phyloP scores from a whole-genome alignment of 2,797 vertebrate genomes.

The Liasis olivaceus region DNA sequence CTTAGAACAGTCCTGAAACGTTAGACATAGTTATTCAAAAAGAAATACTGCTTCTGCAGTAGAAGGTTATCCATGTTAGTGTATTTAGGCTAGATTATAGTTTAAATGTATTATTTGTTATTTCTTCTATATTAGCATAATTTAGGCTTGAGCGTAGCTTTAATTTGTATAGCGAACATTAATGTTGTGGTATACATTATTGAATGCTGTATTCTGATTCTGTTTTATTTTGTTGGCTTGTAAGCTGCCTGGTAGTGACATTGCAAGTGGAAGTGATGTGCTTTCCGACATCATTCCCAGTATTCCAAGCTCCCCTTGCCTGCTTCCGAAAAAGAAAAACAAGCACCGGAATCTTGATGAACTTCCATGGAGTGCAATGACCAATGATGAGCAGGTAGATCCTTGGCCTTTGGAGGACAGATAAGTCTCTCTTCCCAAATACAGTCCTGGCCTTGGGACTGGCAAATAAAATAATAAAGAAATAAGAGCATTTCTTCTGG shows the following conservation, averaged over 20 bases:
- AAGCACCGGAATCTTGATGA: conserved; percentile 97
- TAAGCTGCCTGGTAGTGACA: conserved; percentile 96
- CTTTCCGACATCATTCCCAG: conserved; percentile 98
- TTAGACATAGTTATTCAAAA: background rate
- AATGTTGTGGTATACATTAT: background rate
- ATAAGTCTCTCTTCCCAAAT: background rate
- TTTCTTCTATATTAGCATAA: no score
- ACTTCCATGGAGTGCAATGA: conserved; percentile 98
- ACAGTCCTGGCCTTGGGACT: background rate
- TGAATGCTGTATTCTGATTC: conserved; percentile 31
- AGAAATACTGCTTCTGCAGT: background rate
- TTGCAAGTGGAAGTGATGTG: conserved; percentile 95
- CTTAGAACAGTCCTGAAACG: background rate
- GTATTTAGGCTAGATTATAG: background rate
- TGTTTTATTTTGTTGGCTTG: conserved; percentile 48
- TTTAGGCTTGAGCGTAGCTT: background rate
- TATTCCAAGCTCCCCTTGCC: conserved; percentile 93
- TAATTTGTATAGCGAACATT: background rate
- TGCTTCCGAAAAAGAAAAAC: conserved; percentile 92
- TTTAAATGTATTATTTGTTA: no score
- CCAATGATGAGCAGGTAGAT: conserved; percentile 94
- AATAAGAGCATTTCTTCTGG: background rate
- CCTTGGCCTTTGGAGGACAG: background rate
- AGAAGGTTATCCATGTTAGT: background rate
- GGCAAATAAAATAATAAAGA: background rate